Base-by-base conservation (phyloP, 2,888 invertebrate species). In the Tanaodytes sp. region DNA sequence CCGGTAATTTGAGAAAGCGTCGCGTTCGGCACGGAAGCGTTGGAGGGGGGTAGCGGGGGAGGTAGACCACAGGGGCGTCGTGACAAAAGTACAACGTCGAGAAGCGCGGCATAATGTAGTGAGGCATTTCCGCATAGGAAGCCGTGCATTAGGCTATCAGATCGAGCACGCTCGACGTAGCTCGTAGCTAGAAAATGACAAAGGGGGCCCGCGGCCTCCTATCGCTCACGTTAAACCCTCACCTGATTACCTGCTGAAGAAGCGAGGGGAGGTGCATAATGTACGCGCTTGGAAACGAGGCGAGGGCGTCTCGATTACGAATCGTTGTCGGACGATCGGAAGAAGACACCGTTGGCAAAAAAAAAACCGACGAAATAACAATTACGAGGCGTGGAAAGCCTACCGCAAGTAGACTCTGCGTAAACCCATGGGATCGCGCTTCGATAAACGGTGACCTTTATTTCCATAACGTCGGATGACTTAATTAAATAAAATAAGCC, bases 121-220 rank as follows among this genome's bases (percentile, higher is more conserved):
- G 78, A 76, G 80, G 80, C 78, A 84, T 84, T 84, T 84, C 84
- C 84, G 83, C 76, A 84, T 82, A 83, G 84, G 84, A 84, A 84
- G 80, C 79, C 84, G 82, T 82, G 83, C 82, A 84, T 84, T 84
- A 84, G 81, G 80, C 81, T 84, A 84, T 84, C 84, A 82, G 84
- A 84, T 84, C 82, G 77, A 76, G 82, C 84, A 83, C 84, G 84
- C 83, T 80, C 79, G 73, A 70, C 67, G 67, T 64, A 70, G 68
- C 62, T 68, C n/a, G n/a, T n/a, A n/a, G 70, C 70, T 70, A 70
- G 73, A 68, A 73, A 71, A 73, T 68, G 70, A 73, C 33, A 70
- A 65, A 55, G 73, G 64, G 48, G 58, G 55, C 61, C 62, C 51
- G 54, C 39, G 16, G 11, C 45, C 37, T 43, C 64, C 51, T 64